phyloP scores from a whole-genome alignment of 2,888 invertebrate species.

The Anthophora plumipes region DNA sequence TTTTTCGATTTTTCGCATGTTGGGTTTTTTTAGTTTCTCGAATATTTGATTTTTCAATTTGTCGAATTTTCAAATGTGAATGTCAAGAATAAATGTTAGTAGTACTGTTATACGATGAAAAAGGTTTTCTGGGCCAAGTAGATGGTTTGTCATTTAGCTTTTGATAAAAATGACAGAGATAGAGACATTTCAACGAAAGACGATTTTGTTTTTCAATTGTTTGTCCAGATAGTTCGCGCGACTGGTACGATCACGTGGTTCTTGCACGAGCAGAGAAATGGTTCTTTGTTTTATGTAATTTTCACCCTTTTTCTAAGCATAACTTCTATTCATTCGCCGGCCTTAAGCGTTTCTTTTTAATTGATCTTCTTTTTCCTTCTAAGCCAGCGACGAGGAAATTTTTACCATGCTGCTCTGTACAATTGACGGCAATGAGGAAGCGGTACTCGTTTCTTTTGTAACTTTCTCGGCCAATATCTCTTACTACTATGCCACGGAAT shows the following conservation, averaged over 20 bases:
- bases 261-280: constrained; percentile 4
- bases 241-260: neutral
- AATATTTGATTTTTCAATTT: too few relatives aligned
- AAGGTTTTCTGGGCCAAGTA: too few relatives aligned
- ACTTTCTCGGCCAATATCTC: constrained; percentile 48
- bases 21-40: too few relatives aligned
- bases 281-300: constrained; percentile 14
- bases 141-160: neutral
- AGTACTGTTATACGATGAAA: too few relatives aligned
- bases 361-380: constrained; percentile 9
- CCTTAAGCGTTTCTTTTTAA: constrained; percentile 25
- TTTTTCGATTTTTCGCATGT: too few relatives aligned
- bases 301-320: neutral
- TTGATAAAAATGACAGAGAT: neutral
- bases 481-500: constrained; percentile 13
- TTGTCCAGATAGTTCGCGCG: neutral
- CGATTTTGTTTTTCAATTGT: too few relatives aligned
- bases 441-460: constrained; percentile 34
- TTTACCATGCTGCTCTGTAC: constrained; percentile 1
- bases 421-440: constrained; percentile 44
- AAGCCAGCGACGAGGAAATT: neutral
- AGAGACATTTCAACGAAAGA: neutral
- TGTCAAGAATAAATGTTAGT: too few relatives aligned
- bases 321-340: neutral
- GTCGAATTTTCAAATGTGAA: too few relatives aligned